Base-by-base conservation (phyloP, 2,888 invertebrate genomes). In the Pyrocoelia pectoralis region DNA sequence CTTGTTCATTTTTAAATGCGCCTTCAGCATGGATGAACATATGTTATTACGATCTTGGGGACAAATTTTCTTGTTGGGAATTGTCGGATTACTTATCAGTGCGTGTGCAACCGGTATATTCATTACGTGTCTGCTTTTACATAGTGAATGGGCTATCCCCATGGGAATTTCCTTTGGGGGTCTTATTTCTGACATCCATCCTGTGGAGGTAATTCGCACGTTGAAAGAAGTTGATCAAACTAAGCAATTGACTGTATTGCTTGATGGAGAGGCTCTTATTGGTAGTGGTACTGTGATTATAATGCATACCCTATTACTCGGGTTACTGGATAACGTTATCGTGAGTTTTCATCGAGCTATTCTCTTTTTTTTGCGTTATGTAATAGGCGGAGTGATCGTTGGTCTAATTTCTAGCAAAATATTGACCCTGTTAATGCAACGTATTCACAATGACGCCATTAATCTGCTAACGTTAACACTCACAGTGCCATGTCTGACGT, bases 231-330 rank as follows among this genome's bases (percentile, higher is more conserved):
- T 56, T n/a, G 60, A 60, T 4, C 55, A 60, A 41, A 19, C 51
- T 1, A 65, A 65, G 13, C 64, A 60, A 18, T 24, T 65, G 3
- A 52, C 33, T 8, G 51, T 60, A 8, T 29, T 65, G 15, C 50
- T 65, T 0, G 60, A 65, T 56, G 60, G 64, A 13, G 64, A 65
- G 46, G 13, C 51, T n/a, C 19, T 65, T 19, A 40, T 65, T 10
- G 60, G 60, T 2, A 52, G 52, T 53, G 49, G 48, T 12, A 56
- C 52, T 3, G 51, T 50, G 4, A 41, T 65, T 5, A 65, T 65
- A 15, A 12, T 65, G 12, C 51, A 41, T 49, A 15, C 49, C 9
- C 46, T 60, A 18, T 6, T 54, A 10, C 3, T 63, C 4, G 54
- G 54, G 17, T 13, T 58, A 1, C 24, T 63, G 2, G 24, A 58